Percentiles rank a stretch among this genome's conserved stretches.
phyloP scores from a whole-genome alignment of 2,797 vertebrate genomes.

The Mormyrus proboscirostris region DNA sequence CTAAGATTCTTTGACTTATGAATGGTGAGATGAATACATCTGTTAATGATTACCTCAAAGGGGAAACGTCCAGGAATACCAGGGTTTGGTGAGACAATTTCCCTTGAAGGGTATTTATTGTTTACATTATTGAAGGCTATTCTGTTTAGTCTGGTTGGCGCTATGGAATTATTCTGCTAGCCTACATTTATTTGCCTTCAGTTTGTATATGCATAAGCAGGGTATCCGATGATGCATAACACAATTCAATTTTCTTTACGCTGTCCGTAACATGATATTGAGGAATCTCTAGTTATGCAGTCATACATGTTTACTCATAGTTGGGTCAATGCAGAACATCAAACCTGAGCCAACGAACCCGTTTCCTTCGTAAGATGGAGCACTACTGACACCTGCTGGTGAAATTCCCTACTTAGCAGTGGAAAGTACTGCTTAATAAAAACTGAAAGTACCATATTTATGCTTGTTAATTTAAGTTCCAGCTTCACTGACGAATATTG shows the following conservation, averaged over 20 bases:
- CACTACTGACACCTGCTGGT: constrained; percentile 53
- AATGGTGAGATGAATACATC: constrained; percentile 8
- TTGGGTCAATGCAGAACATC: neutral
- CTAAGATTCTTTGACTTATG: constrained; percentile 12
- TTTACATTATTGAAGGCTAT: neutral
- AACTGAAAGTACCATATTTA: constrained; percentile 26
- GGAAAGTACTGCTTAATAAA: constrained; percentile 35
- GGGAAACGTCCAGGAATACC: constrained; percentile 5
- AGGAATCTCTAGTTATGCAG: neutral
- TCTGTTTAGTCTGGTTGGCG: neutral
- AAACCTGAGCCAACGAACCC: neutral
- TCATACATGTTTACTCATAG: constrained; percentile 5
- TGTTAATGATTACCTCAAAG: constrained; percentile 10
- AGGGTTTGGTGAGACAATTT: neutral
- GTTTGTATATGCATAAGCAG: neutral
- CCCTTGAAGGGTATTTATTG: neutral
- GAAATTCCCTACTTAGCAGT: neutral
- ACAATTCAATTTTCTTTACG: neutral
- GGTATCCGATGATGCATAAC: neutral
- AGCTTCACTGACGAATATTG: constrained; percentile 51
- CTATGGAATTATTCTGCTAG: neutral
- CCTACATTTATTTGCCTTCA: neutral
- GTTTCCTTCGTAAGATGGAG: constrained; percentile 23
- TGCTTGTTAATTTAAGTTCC: constrained; percentile 43
- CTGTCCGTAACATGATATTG: neutral